Evolutionary conservation across 1,140 invertebrate species (phyloP).

Genomic region (Conus betulinus): DNA sequence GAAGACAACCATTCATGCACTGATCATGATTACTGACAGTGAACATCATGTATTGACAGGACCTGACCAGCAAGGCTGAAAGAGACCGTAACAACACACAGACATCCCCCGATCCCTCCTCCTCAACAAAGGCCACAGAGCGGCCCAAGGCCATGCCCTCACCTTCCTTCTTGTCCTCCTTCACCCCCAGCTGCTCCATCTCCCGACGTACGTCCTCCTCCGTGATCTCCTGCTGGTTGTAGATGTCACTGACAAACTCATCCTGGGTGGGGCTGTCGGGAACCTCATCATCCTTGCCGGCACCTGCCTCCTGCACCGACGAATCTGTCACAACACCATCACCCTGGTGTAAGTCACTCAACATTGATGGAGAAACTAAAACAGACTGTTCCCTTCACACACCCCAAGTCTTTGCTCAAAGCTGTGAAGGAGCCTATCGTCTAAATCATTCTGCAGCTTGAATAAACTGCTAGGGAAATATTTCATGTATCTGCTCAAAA

Average conservation of each 20-base stretch:
- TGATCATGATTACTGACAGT: too few relatives aligned
- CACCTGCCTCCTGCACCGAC: conserved; percentile 49
- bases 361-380: too few relatives aligned
- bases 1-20: neutral
- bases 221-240: conserved; percentile 69
- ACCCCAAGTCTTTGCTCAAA: neutral
- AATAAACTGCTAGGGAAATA: too few relatives aligned
- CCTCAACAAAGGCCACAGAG: neutral
- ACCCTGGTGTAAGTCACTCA: too few relatives aligned
- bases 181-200: conserved; percentile 74
- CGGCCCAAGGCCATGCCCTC: neutral
- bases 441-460: too few relatives aligned
- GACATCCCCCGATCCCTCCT: too few relatives aligned
- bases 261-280: conserved; percentile 60
- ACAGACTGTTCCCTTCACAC: too few relatives aligned
- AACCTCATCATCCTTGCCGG: conserved; percentile 58
- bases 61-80: neutral
- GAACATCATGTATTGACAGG: neutral
- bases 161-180: conserved; percentile 50
- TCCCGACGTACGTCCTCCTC: conserved; percentile 76
- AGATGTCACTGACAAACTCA: conserved; percentile 77
- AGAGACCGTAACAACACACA: neutral
- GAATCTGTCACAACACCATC: conserved; percentile 38
- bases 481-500: too few relatives aligned
- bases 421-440: too few relatives aligned